Base-by-base conservation (phyloP, 2,888 invertebrate species). In the Drosophila parthenogenetica region DNA sequence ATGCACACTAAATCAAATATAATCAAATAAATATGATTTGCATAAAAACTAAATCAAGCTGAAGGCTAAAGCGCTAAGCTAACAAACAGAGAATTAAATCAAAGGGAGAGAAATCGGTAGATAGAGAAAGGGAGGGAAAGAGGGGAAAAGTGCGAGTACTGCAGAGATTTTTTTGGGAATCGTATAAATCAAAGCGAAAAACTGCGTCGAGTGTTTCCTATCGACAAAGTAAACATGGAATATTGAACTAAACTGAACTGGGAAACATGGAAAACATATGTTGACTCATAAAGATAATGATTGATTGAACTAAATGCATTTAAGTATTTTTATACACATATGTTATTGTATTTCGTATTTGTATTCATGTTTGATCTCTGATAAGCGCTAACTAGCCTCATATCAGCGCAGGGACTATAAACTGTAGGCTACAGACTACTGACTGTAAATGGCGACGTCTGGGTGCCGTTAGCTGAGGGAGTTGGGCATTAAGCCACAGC, bases 1-100 rank as follows among this genome's bases (percentile, higher is more conserved):
- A 35, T 60, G 43, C 58, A 60, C 86, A 78, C 71, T 84, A 88
- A 84, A 84, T 84, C 88, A 88, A 69, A 76, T 58, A 69, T 80
- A 80, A 78, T 86, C 84, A 84, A 84, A 87, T 81, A 85, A 81
- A 89, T 84, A 87, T 89, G 89, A 89, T 89, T 85, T 89, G 87
- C 89, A 85, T 87, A 87, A 79, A 87, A 85, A 72, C 71, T 65
- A 80, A 88, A 82, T 75, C 71, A 69, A 76, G 65, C 73, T 54
- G 62, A 73, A 53, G 48, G 32, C 39, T 65, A n/a, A 64, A 61
- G 67, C 62, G 58, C 42, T 59, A 65, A 69, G 57, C 61, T 40
- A 68, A 55, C 78, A 58, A 64, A 73, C 51, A 49, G 37, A 74
- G 45, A 72, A 66, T 70, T 76, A 63, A 66, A 53, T 68, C 76